Base-by-base conservation (phyloP, 2,888 invertebrate genomes). In the Rhamphomyia laevipes region DNA sequence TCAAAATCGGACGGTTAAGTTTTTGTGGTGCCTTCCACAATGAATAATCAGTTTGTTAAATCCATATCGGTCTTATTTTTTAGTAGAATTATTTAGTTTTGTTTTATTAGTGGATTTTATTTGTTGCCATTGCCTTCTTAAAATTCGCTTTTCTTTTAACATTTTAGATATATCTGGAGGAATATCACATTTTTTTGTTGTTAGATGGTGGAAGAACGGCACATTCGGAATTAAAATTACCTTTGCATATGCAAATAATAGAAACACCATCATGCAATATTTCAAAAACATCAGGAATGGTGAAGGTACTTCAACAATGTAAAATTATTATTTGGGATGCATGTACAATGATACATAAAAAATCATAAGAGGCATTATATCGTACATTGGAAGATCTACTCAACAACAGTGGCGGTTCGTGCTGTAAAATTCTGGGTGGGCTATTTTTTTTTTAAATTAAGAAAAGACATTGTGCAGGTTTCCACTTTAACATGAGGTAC, bases 261-360 rank as follows among this genome's bases (percentile, higher is more conserved):
- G 58, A 63, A 56, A 46, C 50, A 46, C 58, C 60, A 42, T 55
- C 53, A 23, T 63, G 61, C 50, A 59, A 59, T 47, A 59, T 64
- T 56, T 50, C 60, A 44, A 59, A 58, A 58, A 55, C 55, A 46
- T 60, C 60, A 17, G 58, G 57, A 51, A 60, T 59, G 57, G 62
- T 57, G 42, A 58, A 55, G 58, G 56, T 65, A 45, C 53, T 63
- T 42, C 54, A 50, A 43, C 46, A 53, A 49, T 58, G 58, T 42
- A 55, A 55, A 55, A 50, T 63, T 23, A 61, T 63, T 17, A 49
- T 64, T 46, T 61, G 60, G 58, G 56, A 57, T 51, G 57, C 59
- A 52, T 57, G 57, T 49, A 61, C 59, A 47, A 61, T 62, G 60
- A 57, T 58, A 18, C 60, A 61, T 43, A 60, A 58, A 56, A 53